Base-by-base conservation (phyloP, 2,888 invertebrate genomes). In the Cephus rjabovi region DNA sequence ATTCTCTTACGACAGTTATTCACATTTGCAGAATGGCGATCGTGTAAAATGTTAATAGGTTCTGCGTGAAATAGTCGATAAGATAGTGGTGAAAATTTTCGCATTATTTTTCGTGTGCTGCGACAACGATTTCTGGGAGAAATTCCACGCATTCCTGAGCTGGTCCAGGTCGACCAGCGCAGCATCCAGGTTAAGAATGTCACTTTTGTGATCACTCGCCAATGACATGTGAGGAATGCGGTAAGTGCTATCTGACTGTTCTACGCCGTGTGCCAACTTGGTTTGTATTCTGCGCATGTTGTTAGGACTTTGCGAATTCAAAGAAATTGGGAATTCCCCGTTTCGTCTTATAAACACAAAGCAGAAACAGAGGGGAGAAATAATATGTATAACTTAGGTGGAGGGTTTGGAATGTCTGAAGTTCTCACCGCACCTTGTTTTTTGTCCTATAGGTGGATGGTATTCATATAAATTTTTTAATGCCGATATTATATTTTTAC, bases 181-280 rank as follows among this genome's bases (percentile, higher is more conserved):
- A 84, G 81, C 83, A 83, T 86, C 85, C 85, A 85, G 86, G 84
- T 87, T 87, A 87, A 88, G 85, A 87, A 87, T 87, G 86, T 85
- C 86, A 86, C 82, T 86, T 86, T 82, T 85, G 78, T 84, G 85
- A 86, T 87, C 84, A 85, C 83, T 86, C 86, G 86, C 87, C 86
- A 83, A 87, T 89, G 88, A 90, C 88, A 88, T 86, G 86, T 83
- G 82, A 86, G 86, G 86, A 90, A 89, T 87, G 89, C 86, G 87
- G 88, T 89, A 83, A 90, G 88, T 86, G 80, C 12, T 76, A 76
- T 35, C 69, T 34, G n/a, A 73, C 35, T 23, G 69, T 56, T 15
- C 74, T 34, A 11, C 30, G 56, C 23, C 56, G 68, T 75, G 33
- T 75, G 75, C 31, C 56, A 70, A 23, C 74, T 33, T 33, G 56